Percentiles rank a stretch among this genome's conserved stretches.
Evolutionary conservation across 64 coral and sea anemone species (phyloP).

Genomic region (Porites australiensis): DNA sequence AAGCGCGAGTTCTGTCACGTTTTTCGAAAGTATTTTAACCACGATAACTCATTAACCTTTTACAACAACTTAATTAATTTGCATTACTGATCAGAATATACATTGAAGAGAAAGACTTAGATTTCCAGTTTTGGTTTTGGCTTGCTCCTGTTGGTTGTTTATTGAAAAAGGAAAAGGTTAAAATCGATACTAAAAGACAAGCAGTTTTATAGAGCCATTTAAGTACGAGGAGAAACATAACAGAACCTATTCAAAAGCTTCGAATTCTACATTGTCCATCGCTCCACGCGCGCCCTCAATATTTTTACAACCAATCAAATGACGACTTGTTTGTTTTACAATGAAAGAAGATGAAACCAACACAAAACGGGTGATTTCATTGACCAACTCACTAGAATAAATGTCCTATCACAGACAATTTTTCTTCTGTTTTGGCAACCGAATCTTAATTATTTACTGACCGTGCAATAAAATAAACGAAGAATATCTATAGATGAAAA

Average conservation of each 20-base stretch:
- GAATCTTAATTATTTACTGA: constrained; percentile 42
- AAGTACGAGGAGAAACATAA: too few relatives aligned
- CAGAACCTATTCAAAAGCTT: neutral
- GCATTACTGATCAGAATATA: neutral
- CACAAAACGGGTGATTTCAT: neutral
- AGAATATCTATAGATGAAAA: neutral
- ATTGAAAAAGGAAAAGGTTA: neutral
- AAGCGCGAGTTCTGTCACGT: neutral
- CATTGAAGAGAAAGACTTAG: neutral
- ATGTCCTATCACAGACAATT: constrained; percentile 4
- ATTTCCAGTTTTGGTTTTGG: neutral
- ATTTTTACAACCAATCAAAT: constrained; percentile 20
- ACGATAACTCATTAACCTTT: too few relatives aligned
- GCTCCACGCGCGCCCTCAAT: neutral
- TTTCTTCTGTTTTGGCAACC: constrained; percentile 36
- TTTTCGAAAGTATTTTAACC: too few relatives aligned
- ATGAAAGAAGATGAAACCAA: constrained; percentile 6
- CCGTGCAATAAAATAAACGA: neutral
- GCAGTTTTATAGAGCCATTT: neutral
- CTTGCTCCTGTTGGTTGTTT: too few relatives aligned
- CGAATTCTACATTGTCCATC: neutral
- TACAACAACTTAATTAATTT: neutral
- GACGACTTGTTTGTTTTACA: constrained; percentile 13
- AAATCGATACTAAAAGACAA: neutral
- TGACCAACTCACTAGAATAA: neutral